A percentile compares a stretch with the other conserved stretches of the same genome.
Conservation (phyloP, 2,888 invertebrate genomes). For the Amblyjoppa proteus region DNA sequence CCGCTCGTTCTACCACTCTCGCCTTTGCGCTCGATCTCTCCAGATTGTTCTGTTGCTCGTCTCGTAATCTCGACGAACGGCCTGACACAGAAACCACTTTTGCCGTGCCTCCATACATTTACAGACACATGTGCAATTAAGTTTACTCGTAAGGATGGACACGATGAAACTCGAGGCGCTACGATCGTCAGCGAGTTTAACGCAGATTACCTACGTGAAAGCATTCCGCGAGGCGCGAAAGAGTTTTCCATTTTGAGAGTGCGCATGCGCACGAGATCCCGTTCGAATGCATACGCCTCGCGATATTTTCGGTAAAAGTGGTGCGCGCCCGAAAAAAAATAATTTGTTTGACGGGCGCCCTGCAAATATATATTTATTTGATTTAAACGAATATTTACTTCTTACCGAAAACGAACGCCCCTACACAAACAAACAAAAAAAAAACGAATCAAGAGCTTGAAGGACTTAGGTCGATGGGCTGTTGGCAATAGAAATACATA, state of each 20-base stretch:
- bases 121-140: constrained; percentile 2
- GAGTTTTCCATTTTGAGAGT: constrained; percentile 74
- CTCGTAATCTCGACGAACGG: constrained; percentile 13
- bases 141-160: constrained; percentile 13
- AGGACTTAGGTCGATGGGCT: too few relatives aligned
- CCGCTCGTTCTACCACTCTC: background rate
- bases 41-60: background rate
- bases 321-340: too few relatives aligned
- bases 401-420: too few relatives aligned
- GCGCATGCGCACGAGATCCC: constrained; percentile 17
- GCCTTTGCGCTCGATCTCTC: constrained; percentile 36
- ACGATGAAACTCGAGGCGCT: background rate
- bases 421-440: too few relatives aligned
- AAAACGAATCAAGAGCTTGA: too few relatives aligned
- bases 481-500: too few relatives aligned
- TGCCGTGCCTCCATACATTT: background rate
- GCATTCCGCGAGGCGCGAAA: constrained; percentile 74
- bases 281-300: background rate
- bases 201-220: constrained; percentile 73
- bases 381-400: too few relatives aligned
- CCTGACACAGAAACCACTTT: constrained; percentile 39
- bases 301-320: background rate
- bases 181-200: constrained; percentile 3
- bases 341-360: too few relatives aligned
- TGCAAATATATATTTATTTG: too few relatives aligned